Evolutionary conservation across 2,113 vertebrate genomes (phyloP), one percentile per base, ranked within the genome.

Genomic region (Oreotrochilus melanogaster): DNA sequence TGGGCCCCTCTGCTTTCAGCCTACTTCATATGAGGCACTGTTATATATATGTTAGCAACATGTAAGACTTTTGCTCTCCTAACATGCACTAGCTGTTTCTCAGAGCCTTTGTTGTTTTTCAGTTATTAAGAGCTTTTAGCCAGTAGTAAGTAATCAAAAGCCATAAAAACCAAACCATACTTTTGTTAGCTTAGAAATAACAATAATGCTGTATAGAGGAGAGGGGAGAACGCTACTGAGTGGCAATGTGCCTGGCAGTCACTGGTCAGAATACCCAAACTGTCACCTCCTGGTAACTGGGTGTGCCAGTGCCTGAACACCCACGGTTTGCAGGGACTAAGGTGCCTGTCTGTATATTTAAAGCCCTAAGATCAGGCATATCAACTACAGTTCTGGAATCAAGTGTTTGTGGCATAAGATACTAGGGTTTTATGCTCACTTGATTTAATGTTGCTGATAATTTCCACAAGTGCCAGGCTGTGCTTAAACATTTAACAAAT

Each of bases 1-100:
- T 18, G 22, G 42, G 93, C 92, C 69, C 78, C 92, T 97, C 78
- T 95, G 81, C 87, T 97, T 94, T 88, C 71, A 30, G 69, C 85
- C 50, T 51, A 45, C 78, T 96, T 73, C 31, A 5, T 50, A 18
- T 62, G 19, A 4, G 73, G 37, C 48, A 24, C 43, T 92, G 45
- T 81, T 89, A 14, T 14, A 9, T 54, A 8, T 60, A 22, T 39
- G 39, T 75, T 43, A 70, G 88, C 67, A 92, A 45, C 19, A 4
- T 9, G 1, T 7, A 51, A 58, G 33, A 50, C 23, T 8, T 58
- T 75, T 65, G 16, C 37, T 65, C 43, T 54, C 42, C 67, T 48
- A 39, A 35, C 16, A 2, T 2, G 14, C 37, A 8, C 10, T 45
- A 22, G 24, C 14, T 37, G n/a, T 39, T 80, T 88, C 42, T 37